Evolutionary conservation across 2,888 invertebrate species (phyloP), one percentile per base, ranked within the genome.

Genomic region (Trisateles emortualis): DNA sequence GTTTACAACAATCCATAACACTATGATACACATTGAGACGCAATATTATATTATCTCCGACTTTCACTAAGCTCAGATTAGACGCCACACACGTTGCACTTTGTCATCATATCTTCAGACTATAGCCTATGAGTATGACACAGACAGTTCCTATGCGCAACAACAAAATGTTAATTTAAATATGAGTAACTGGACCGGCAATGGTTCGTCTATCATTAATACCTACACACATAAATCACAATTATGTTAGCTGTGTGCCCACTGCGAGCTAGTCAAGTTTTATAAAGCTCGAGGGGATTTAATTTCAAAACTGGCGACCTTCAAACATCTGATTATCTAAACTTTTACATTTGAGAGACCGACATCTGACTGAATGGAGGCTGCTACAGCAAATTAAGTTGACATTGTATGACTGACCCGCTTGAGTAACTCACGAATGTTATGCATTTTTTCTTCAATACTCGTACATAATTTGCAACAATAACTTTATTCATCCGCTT

Each of bases 261-360:
- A 17, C 45, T 47, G 45, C 59, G 49, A 64, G 59, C 64, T 64
- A 61, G 68, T 74, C 75, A 74, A 65, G 76, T 78, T 75, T 72
- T 71, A 76, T 76, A 81, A 82, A 82, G 80, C 81, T 84, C 67
- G 81, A 75, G 82, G 83, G 79, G 79, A 87, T 86, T 81, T 78
- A 66, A 79, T 89, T 88, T 80, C 88, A 86, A 83, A 86, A 87
- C 76, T 47, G 32, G 30, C 73, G 83, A 84, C 88, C 88, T 88
- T 88, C 82, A 84, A 77, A 76, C 82, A 81, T 84, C 83, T 81
- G 81, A 86, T 85, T 83, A 86, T 81, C 81, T 81, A 80, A 83
- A 87, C 87, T 87, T 87, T 87, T 88, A 88, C 87, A 83, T 84
- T 86, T 68, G 71, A 75, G 71, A 74, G 65, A 72, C 72, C 77